Evolutionary conservation across 2,888 invertebrate genomes (phyloP), one percentile per base, ranked within the genome.

Genomic region (Prosapia bicincta): DNA sequence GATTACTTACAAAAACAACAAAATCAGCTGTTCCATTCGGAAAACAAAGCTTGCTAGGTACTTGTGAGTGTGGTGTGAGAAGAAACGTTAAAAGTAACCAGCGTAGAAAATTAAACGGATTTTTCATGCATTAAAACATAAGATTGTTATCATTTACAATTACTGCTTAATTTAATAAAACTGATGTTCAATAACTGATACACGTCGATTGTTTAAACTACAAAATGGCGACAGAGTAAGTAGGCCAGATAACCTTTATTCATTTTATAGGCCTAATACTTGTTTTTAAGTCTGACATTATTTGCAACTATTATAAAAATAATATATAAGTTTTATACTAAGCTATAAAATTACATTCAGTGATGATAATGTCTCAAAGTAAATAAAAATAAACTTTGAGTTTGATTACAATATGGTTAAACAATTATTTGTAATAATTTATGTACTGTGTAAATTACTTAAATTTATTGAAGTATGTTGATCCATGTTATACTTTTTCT

Each of bases 201-300:
- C 54, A 54, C 54, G 54, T 54, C n/a, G 13, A 54, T 1, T 54
- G 54, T 54, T 20, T 54, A 10, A 1, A 54, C 20, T 13, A 66
- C 72, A 72, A 72, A 72, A 72, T 72, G 72, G 72, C 72, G 72
- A 72, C 38, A 67, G 72, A 72, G 72, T 72, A 67, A 72, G 72
- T 72, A 72, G 54, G 54, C 54, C 54, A 54, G 20, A 54, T 54
- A 54, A 54, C 54, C 54, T 54, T 54, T 54, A 54, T 13, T n/a
- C n/a, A n/a, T n/a, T n/a, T n/a, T n/a, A n/a, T n/a, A n/a, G n/a
- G n/a, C n/a, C n/a, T n/a, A n/a, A n/a, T n/a, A n/a, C n/a, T n/a
- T n/a, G n/a, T n/a, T n/a, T n/a, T n/a, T n/a, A n/a, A n/a, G n/a
- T n/a, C n/a, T n/a, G n/a, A n/a, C n/a, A n/a, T n/a, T n/a, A n/a